Conservation (phyloP, 2,113 vertebrate species). For the Trematocara unimaculatum region DNA sequence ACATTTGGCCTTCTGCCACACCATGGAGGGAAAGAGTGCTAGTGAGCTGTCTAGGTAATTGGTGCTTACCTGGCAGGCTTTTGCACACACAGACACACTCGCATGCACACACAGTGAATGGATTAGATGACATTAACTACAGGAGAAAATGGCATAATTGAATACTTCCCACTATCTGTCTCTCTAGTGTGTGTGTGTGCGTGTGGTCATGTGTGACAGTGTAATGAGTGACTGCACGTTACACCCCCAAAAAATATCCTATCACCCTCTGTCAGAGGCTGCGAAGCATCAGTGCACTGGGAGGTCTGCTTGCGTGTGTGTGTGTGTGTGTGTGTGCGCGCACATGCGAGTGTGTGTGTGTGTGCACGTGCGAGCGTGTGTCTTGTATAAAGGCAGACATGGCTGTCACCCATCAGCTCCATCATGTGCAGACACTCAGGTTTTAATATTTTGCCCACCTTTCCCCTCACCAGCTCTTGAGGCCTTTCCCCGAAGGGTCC, state of each 20-base stretch:
- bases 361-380: background rate
- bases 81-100: background rate
- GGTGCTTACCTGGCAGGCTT: conserved; percentile 67
- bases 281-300: conserved; percentile 40
- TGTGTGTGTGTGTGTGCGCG: background rate
- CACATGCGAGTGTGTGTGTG: background rate
- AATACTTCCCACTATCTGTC: conserved; percentile 32
- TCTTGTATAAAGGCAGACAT: conserved; percentile 23
- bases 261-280: conserved; percentile 61
- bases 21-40: conserved; percentile 19
- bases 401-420: conserved; percentile 70
- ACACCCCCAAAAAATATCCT: conserved; percentile 50
- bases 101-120: background rate
- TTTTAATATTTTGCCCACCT: conserved; percentile 44
- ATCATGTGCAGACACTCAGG: conserved; percentile 51
- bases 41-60: conserved; percentile 66
- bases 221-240: conserved; percentile 53
- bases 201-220: conserved; percentile 7
- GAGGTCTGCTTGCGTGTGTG: background rate
- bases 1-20: conserved; percentile 53
- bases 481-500: conserved; percentile 21
- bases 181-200: background rate
- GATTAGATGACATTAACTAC: conserved; percentile 59
- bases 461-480: background rate
- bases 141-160: conserved; percentile 58